Conservation (phyloP, 2,797 vertebrate genomes). For the Florisuga fusca region DNA sequence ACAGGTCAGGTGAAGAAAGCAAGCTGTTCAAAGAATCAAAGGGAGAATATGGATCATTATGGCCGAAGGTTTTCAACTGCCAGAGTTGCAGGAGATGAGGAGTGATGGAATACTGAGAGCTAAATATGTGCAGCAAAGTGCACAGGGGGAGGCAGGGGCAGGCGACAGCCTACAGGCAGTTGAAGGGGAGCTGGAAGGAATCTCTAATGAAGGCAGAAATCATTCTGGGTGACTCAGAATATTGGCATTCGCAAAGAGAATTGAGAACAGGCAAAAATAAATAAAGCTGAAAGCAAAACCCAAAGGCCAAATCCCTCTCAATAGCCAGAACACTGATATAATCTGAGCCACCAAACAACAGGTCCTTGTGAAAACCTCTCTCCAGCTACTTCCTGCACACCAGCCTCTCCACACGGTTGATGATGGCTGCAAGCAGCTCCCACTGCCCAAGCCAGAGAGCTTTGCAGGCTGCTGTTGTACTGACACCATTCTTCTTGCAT, state of each 20-base stretch:
- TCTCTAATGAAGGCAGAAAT: conserved; percentile 62
- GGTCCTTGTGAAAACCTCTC: conserved; percentile 54
- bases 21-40: not conserved
- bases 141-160: conserved; percentile 62
- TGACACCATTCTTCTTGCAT: not conserved
- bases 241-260: conserved; percentile 62
- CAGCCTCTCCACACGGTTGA: not conserved
- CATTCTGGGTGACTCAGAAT: conserved; percentile 49
- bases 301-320: conserved; percentile 58
- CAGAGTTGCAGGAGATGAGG: not conserved
- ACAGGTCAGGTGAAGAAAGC: not conserved
- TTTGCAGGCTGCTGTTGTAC: not conserved
- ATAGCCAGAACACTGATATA: conserved; percentile 54
- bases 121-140: conserved; percentile 27
- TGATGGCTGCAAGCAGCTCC: not conserved
- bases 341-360: conserved; percentile 59
- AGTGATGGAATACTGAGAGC: not conserved
- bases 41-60: not conserved
- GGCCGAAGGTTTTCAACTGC: not conserved
- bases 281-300: conserved; percentile 60
- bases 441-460: not conserved
- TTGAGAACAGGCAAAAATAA: conserved; percentile 66
- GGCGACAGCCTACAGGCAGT: conserved; percentile 49
- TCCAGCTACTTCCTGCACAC: not conserved
- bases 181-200: conserved; percentile 47